These are phyloP conservation scores for Diadophis punctatus DNA, from an alignment of 2,113 vertebrate species.

Conservation along the genomic window DNA sequence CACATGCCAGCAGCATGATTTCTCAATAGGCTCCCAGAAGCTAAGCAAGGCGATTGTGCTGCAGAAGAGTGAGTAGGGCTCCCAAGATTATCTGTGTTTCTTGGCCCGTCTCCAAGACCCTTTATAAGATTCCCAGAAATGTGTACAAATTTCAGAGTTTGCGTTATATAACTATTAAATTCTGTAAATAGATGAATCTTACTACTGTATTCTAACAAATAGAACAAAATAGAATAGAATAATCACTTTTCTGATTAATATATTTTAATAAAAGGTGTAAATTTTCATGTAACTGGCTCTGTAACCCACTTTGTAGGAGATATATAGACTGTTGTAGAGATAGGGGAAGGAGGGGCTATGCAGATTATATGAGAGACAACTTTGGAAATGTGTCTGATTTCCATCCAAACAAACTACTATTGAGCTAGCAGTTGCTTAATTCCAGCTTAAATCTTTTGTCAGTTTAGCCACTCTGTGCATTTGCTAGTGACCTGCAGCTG, in stretches of 20 bases:
- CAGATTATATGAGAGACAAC: background rate
- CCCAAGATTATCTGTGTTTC: background rate
- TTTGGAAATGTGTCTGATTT: background rate
- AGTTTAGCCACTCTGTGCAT: background rate
- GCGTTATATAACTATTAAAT: background rate
- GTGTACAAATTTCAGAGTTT: background rate
- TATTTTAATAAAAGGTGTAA: background rate
- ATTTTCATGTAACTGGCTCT: background rate
- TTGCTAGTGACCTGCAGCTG: background rate
- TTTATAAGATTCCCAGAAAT: background rate
- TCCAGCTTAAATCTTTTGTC: background rate
- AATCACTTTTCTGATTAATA: background rate
- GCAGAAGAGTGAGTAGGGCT: constrained; percentile 89
- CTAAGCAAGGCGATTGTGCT: constrained; percentile 95
- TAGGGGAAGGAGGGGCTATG: background rate
- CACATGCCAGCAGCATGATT: constrained; percentile 94
- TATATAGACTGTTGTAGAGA: background rate
- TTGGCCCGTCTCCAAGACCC: background rate
- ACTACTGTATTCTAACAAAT: background rate
- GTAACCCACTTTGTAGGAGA: background rate
- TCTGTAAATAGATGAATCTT: background rate
- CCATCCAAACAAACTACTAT: background rate
- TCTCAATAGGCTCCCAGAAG: constrained; percentile 88
- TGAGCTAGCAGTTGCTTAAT: background rate
- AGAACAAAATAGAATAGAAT: background rate